These are phyloP conservation scores for Ibycter americanus DNA, from an alignment of 2,797 vertebrate genomes.

Conservation along the genomic window DNA sequence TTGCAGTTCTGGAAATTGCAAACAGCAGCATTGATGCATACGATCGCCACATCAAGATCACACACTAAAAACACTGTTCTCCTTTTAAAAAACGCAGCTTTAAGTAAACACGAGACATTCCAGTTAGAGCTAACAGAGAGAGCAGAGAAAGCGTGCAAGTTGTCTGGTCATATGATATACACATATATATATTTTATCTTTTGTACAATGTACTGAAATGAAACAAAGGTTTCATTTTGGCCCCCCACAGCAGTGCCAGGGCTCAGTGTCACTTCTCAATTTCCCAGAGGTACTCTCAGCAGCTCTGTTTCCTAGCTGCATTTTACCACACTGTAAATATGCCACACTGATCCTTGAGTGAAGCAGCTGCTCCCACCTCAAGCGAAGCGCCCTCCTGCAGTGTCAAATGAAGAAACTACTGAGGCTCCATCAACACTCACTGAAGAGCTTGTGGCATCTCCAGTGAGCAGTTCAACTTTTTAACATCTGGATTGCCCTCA, in stretches of 20 bases:
- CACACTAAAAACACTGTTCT: background rate
- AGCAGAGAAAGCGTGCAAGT: background rate
- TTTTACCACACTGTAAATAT: background rate
- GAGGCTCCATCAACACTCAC: background rate
- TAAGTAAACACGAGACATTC: background rate
- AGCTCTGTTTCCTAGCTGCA: background rate
- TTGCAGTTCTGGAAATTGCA: background rate
- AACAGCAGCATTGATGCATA: background rate
- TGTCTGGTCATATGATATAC: background rate
- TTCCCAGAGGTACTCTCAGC: background rate
- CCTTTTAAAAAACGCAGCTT: background rate
- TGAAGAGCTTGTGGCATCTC: background rate
- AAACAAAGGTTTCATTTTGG: background rate
- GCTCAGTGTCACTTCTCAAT: background rate
- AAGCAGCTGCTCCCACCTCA: background rate
- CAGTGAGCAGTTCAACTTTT: background rate
- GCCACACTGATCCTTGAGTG: background rate
- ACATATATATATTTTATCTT: background rate
- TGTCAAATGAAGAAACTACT: background rate
- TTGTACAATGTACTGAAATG: background rate
- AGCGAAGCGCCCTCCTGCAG: background rate
- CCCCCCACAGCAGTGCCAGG: background rate
- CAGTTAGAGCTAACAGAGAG: background rate
- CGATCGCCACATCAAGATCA: background rate
- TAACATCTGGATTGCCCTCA: background rate